Percentiles rank a stretch among this genome's conserved stretches.
Evolutionary conservation across 53 echinoderm and acorn worm species (phyloP).

Genomic region (Arbacia lixula): DNA sequence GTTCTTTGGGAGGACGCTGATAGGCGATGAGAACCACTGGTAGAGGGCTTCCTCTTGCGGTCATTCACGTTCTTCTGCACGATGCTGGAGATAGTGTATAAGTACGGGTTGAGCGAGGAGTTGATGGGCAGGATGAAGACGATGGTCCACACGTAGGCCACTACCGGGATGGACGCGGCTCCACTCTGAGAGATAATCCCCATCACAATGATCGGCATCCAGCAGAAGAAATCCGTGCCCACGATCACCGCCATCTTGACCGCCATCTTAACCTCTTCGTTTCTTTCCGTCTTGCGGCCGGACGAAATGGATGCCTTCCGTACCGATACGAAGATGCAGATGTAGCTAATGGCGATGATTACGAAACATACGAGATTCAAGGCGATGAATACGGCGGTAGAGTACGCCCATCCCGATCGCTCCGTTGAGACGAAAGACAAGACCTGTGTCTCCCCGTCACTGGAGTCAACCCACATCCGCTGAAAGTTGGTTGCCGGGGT

Average conservation of each 20-base stretch:
- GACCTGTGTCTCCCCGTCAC: constrained; percentile 7
- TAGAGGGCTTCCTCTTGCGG: neutral
- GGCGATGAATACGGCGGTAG: constrained; percentile 61
- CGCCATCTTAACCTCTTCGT: constrained; percentile 69
- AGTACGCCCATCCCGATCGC: constrained; percentile 64
- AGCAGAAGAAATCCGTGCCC: constrained; percentile 72
- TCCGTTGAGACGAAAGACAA: constrained; percentile 27
- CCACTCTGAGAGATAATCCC: constrained; percentile 65
- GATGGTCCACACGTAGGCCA: constrained; percentile 69
- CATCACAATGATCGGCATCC: constrained; percentile 73
- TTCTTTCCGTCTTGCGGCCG: constrained; percentile 34
- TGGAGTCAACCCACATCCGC: constrained; percentile 17
- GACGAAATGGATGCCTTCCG: constrained; percentile 50
- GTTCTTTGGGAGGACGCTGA: constrained; percentile 7
- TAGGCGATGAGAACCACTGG: constrained; percentile 18
- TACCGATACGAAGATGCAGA: constrained; percentile 60
- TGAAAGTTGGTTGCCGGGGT: constrained; percentile 62
- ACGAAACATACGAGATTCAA: constrained; percentile 64
- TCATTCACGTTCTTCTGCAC: constrained; percentile 17
- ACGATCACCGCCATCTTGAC: constrained; percentile 72
- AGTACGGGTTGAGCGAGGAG: constrained; percentile 71
- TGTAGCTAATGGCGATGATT: constrained; percentile 49
- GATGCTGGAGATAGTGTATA: constrained; percentile 68
- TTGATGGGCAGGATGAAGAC: constrained; percentile 75
- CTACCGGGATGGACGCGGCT: constrained; percentile 58